These are phyloP conservation scores for Fistularia commersonii DNA, from an alignment of 2,797 vertebrate species.

Conservation along the genomic window DNA sequence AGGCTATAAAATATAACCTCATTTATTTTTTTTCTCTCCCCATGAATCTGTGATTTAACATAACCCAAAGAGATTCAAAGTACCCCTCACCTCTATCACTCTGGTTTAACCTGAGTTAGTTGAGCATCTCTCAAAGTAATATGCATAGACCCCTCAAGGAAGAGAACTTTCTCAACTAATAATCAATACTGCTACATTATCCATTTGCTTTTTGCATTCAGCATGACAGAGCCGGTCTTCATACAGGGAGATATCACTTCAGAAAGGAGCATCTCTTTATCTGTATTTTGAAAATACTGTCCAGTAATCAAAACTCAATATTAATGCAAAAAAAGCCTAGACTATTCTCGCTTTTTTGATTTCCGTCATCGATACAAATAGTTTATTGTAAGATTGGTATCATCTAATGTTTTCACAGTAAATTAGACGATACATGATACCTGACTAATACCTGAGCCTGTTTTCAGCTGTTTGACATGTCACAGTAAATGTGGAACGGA, in stretches of 20 bases:
- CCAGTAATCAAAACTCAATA: conserved; percentile 12
- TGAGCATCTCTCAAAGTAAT: conserved; percentile 1
- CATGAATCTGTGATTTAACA: no score
- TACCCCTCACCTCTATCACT: conserved; percentile 12
- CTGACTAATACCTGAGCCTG: conserved; percentile 72
- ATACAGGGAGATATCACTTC: not conserved
- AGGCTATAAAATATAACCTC: no score
- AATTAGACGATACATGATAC: conserved; percentile 58
- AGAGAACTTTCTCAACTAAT: not conserved
- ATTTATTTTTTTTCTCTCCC: no score
- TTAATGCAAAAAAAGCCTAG: no score
- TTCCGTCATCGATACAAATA: no score
- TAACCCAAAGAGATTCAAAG: conserved; percentile 22
- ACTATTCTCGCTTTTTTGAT: no score
- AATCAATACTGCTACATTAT: not conserved
- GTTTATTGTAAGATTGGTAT: conserved; percentile 16
- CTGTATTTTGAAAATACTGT: conserved; percentile 28
- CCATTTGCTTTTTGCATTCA: not conserved
- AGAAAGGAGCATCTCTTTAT: conserved; percentile 4
- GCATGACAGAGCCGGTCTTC: conserved; percentile 3
- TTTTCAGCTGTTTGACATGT: conserved; percentile 63
- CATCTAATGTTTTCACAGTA: conserved; percentile 73
- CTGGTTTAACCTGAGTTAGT: conserved; percentile 40
- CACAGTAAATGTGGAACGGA: conserved; percentile 56
- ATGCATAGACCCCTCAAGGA: conserved; percentile 8